Evolutionary conservation across 1,140 invertebrate genomes (phyloP).

Genomic region (Dreissena polymorpha): DNA sequence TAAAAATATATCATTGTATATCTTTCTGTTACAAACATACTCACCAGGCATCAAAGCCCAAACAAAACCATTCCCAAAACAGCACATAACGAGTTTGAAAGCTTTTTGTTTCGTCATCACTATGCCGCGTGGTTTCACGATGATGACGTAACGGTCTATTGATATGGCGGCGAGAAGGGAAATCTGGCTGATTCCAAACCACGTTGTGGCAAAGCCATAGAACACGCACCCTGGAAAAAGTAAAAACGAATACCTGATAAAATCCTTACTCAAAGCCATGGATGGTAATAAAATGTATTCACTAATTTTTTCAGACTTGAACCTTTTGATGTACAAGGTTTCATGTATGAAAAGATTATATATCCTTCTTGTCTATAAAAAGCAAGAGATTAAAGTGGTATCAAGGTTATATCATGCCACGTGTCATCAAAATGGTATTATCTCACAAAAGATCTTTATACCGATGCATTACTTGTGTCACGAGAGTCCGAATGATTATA

Average conservation of each 20-base stretch:
- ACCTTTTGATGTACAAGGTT: background rate
- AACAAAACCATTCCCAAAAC: slow-evolving; percentile 5
- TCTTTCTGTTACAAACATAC: no score
- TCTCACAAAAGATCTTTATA: no score
- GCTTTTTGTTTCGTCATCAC: background rate
- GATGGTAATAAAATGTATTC: background rate
- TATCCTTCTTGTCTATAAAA: no score
- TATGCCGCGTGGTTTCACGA: background rate
- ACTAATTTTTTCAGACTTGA: background rate
- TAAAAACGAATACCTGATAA: background rate
- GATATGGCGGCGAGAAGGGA: slow-evolving; percentile 26
- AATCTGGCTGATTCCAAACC: slow-evolving; percentile 26
- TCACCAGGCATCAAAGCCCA: slow-evolving; percentile 25
- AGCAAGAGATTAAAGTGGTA: no score
- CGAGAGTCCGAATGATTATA: background rate
- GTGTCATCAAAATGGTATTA: no score
- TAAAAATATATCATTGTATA: no score
- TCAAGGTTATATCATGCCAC: no score
- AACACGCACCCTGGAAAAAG: slow-evolving; percentile 30
- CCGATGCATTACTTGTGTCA: no score
- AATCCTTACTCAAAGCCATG: background rate
- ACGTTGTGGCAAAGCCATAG: slow-evolving; percentile 25
- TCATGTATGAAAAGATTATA: no score
- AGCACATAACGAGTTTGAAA: slow-evolving; percentile 1
- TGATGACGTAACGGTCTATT: slow-evolving; percentile 21